Conservation (phyloP, 2,113 vertebrate species). For the Hucho hucho region DNA sequence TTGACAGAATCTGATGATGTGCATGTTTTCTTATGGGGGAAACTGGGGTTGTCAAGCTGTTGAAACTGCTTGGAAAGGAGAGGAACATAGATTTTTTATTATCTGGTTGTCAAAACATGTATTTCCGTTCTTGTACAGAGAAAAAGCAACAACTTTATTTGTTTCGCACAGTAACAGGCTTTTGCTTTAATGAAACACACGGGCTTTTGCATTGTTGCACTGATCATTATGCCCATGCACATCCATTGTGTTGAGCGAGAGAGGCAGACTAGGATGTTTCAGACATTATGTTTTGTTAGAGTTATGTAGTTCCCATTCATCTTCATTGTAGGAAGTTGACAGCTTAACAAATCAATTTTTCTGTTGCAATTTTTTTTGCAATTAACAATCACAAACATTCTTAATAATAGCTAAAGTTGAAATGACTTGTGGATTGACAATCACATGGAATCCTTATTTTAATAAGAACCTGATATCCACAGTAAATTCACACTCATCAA, state of each 20-base stretch:
- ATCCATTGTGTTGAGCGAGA: background rate
- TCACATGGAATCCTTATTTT: background rate
- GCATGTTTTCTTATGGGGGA: background rate
- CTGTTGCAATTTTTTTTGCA: too few species aligned
- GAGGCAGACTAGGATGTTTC: background rate
- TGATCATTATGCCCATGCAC: background rate
- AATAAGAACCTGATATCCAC: background rate
- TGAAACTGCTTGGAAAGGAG: background rate
- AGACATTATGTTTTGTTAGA: background rate
- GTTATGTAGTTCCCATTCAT: background rate
- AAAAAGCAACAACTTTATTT: background rate
- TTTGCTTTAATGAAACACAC: slow-evolving; percentile 1
- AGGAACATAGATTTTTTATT: background rate
- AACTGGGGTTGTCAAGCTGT: background rate
- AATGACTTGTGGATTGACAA: background rate
- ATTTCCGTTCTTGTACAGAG: background rate
- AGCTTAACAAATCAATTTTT: background rate
- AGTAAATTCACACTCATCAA: background rate
- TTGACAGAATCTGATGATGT: background rate
- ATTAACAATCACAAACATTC: background rate
- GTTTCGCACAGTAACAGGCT: slow-evolving; percentile 12
- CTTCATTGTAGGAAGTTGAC: background rate
- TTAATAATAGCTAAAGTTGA: background rate
- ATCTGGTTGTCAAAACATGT: background rate
- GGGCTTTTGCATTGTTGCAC: background rate